phyloP scores from a whole-genome alignment of 2,888 invertebrate genomes.

The Oligia latruncula region DNA sequence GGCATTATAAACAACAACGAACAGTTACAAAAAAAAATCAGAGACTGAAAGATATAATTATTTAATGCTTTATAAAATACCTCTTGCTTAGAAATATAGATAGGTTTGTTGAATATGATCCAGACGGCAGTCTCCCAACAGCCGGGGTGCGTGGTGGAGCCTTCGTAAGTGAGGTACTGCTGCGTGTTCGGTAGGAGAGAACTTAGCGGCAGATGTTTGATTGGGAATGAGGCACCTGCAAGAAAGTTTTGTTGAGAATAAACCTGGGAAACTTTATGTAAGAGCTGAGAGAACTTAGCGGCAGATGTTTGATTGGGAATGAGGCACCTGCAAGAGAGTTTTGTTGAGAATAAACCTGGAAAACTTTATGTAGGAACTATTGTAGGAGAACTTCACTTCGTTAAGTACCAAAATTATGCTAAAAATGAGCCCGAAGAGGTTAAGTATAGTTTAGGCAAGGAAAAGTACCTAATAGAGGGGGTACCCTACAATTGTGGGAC shows the following conservation, averaged over 20 bases:
- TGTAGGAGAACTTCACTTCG: neutral
- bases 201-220: slow-evolving; percentile 96
- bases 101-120: slow-evolving; percentile 99
- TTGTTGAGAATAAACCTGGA: neutral
- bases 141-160: slow-evolving; percentile 98
- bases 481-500: no score
- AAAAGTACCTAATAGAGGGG: neutral
- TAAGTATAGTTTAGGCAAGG: neutral
- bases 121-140: slow-evolving; percentile 99
- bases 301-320: slow-evolving; percentile 95
- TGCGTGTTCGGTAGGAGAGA: slow-evolving; percentile 97
- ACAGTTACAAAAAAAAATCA: neutral
- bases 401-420: neutral
- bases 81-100: slow-evolving; percentile 98
- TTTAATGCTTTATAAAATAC: slow-evolving; percentile 85
- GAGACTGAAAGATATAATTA: neutral
- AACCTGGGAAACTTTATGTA: neutral
- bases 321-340: slow-evolving; percentile 92
- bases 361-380: neutral
- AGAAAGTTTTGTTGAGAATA: neutral
- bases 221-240: slow-evolving; percentile 94
- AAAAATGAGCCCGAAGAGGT: neutral
- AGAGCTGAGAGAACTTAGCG: slow-evolving; percentile 95
- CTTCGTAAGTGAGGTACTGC: slow-evolving; percentile 99
- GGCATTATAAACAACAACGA: neutral